phyloP scores from a whole-genome alignment of 2,888 invertebrate genomes.

The Melieria crassipennis region DNA sequence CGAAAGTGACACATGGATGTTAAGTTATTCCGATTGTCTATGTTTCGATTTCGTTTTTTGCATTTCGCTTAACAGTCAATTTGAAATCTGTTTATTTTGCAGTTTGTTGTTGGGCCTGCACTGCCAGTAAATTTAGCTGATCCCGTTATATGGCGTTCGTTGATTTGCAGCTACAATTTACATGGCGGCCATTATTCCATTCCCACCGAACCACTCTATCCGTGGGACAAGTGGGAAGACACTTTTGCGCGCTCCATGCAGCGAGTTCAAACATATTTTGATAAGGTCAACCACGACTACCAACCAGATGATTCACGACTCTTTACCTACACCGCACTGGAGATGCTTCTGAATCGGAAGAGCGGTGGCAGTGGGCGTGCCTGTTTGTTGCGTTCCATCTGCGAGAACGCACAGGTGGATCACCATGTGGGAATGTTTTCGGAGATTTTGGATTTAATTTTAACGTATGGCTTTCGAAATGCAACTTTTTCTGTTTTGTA shows the following conservation, averaged over 20 bases:
- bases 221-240: slow-evolving; percentile 61
- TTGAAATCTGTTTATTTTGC: not conserved
- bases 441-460: slow-evolving; percentile 51
- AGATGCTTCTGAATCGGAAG: slow-evolving; percentile 53
- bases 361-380: slow-evolving; percentile 47
- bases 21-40: no score
- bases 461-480: slow-evolving; percentile 44
- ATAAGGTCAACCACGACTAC: slow-evolving; percentile 13
- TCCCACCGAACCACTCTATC: slow-evolving; percentile 54
- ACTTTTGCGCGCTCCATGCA: slow-evolving; percentile 51
- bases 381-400: slow-evolving; percentile 59
- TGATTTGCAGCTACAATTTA: slow-evolving; percentile 50
- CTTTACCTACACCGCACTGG: slow-evolving; percentile 55
- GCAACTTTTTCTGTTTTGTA: not conserved
- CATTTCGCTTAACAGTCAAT: no score
- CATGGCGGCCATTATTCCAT: slow-evolving; percentile 56
- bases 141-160: slow-evolving; percentile 54
- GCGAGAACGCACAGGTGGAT: slow-evolving; percentile 62
- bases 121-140: slow-evolving; percentile 54
- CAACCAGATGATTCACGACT: slow-evolving; percentile 56
- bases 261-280: slow-evolving; percentile 22
- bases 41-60: no score
- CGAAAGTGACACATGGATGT: no score
- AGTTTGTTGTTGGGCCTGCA: slow-evolving; percentile 48
- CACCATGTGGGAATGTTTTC: slow-evolving; percentile 56